phyloP scores from a whole-genome alignment of 2,113 vertebrate species.

The Ciconia stormi region DNA sequence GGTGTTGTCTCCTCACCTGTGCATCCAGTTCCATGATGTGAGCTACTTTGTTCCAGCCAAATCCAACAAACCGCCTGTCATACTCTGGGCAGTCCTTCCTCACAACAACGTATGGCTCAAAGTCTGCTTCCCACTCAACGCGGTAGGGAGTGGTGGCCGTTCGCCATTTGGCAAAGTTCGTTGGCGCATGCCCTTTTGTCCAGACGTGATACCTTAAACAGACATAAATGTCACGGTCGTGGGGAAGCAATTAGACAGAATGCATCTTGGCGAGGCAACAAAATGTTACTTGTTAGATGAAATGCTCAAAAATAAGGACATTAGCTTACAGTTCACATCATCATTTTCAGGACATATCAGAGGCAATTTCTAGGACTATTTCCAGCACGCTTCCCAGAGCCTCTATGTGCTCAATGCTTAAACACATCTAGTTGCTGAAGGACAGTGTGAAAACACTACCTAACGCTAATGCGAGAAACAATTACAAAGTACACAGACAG shows the following conservation, averaged over 20 bases:
- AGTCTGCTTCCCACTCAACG: conserved; percentile 97
- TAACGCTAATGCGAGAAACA: conserved; percentile 28
- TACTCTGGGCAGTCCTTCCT: conserved; percentile 93
- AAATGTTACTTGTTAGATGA: neutral
- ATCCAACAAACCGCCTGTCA: conserved; percentile 95
- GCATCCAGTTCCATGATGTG: conserved; percentile 99
- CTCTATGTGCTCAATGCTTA: neutral
- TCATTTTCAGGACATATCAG: neutral
- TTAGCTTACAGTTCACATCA: conserved; percentile 1
- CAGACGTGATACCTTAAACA: conserved; percentile 93
- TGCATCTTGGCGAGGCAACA: neutral
- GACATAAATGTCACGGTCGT: neutral
- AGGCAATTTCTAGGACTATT: conserved; percentile 29
- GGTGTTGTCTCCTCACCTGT: conserved; percentile 79
- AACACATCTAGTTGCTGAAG: neutral
- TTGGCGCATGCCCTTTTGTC: conserved; percentile 97
- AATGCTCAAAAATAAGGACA: conserved; percentile 4
- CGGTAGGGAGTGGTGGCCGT: conserved; percentile 95
- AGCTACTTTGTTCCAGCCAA: conserved; percentile 99
- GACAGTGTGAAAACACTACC: conserved; percentile 7
- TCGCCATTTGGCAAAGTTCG: conserved; percentile 98
- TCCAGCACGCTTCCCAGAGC: neutral
- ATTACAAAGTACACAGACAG: conserved; percentile 15
- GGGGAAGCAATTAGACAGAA: conserved; percentile 5
- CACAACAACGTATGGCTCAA: conserved; percentile 97